phyloP scores from a whole-genome alignment of 2,113 vertebrate species.

The Gopherus flavomarginatus region DNA sequence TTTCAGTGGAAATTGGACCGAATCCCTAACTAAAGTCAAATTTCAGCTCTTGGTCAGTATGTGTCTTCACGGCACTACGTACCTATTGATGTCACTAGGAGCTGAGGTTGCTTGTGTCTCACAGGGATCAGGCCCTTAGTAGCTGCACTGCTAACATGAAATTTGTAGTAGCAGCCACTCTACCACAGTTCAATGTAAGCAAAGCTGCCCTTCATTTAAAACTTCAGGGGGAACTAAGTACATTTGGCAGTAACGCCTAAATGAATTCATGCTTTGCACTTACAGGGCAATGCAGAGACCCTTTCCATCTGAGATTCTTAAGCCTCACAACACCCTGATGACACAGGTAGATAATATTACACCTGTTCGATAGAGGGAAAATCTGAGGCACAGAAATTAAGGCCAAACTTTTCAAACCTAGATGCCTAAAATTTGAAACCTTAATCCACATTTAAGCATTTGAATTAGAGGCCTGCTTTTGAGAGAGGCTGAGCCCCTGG shows the following conservation, averaged over 20 bases:
- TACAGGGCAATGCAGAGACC: not conserved
- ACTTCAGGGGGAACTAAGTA: not conserved
- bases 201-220: not conserved
- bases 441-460: rapidly evolving
- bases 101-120: no score
- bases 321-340: not conserved
- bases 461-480: not conserved
- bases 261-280: not conserved
- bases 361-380: not conserved
- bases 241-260: not conserved
- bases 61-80: not conserved
- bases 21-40: not conserved
- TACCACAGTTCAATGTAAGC: not conserved
- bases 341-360: not conserved
- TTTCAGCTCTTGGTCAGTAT: not conserved
- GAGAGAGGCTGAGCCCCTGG: not conserved
- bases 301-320: not conserved
- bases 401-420: not conserved
- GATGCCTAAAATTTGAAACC: not conserved
- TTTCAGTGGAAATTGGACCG: not conserved
- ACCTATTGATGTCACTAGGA: no score
- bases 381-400: conserved; percentile 12
- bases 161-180: not conserved
- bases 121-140: no score
- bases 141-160: not conserved